These are phyloP conservation scores for Condylura cristata DNA, from an alignment of 2,113 vertebrate species.

Conservation along the genomic window DNA sequence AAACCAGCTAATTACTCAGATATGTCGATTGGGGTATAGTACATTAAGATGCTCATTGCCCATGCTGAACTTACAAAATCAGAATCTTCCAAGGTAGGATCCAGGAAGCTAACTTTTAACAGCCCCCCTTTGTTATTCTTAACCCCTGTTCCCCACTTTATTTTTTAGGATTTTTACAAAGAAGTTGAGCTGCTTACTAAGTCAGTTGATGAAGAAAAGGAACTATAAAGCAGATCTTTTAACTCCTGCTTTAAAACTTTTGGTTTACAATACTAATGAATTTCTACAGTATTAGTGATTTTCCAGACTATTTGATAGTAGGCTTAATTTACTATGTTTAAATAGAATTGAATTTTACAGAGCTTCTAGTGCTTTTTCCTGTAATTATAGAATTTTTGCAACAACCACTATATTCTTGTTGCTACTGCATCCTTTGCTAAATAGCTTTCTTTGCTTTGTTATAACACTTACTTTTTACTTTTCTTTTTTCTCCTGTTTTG, in stretches of 20 bases:
- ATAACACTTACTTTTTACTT: not conserved
- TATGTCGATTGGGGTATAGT: not conserved
- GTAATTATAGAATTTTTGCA: not conserved
- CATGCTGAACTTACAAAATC: not conserved
- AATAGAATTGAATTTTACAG: not conserved
- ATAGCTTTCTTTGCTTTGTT: not conserved
- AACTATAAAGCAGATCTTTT: not conserved
- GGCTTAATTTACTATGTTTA: slow-evolving; percentile 29
- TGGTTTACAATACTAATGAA: not conserved
- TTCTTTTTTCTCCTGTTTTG: not conserved
- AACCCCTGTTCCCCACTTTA: not conserved
- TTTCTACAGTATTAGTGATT: not conserved
- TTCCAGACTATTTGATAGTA: slow-evolving; percentile 5
- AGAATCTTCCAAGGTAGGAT: not conserved
- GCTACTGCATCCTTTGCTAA: slow-evolving; percentile 4
- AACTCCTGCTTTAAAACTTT: not conserved
- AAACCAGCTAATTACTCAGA: not conserved
- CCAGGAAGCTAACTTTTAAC: not conserved
- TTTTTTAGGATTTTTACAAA: not conserved
- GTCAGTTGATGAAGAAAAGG: not conserved
- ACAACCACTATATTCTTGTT: not conserved
- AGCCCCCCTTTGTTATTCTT: not conserved
- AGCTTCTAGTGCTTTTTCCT: not conserved
- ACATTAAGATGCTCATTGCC: not conserved
- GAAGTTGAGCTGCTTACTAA: slow-evolving; percentile 13